Evolutionary conservation across 2,113 vertebrate genomes (phyloP).

Genomic region (Triplophysa dalaica): DNA sequence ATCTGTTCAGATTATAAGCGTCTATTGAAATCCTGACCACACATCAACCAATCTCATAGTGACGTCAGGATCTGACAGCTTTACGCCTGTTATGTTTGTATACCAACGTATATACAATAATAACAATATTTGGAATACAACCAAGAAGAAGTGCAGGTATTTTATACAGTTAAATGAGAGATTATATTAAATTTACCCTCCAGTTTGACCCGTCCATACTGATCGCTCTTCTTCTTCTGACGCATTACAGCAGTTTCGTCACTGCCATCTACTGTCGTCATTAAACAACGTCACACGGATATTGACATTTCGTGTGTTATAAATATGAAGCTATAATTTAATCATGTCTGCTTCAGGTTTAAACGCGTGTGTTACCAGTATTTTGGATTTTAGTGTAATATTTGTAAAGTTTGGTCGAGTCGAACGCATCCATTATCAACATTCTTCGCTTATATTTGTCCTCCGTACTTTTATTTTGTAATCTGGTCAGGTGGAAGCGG

Average conservation of each 20-base stretch:
- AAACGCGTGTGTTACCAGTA: background rate
- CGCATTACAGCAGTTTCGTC: background rate
- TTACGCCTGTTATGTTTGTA: no score
- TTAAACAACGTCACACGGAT: background rate
- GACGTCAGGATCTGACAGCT: no score
- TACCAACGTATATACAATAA: background rate
- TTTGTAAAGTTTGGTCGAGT: no score
- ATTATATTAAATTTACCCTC: constrained; percentile 18
- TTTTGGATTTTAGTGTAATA: no score
- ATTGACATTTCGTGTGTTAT: background rate
- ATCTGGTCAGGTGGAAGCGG: background rate
- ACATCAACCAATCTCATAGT: no score
- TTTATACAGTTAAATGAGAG: background rate
- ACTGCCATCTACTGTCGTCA: constrained; percentile 9
- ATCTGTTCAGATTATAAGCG: no score
- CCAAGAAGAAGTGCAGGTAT: background rate
- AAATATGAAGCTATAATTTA: background rate
- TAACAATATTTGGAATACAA: background rate
- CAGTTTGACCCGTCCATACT: constrained; percentile 29
- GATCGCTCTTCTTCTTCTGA: background rate
- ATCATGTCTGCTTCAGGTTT: background rate
- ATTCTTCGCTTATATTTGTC: background rate
- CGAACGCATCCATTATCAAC: no score
- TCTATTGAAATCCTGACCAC: no score
- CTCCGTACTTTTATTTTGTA: constrained; percentile 37